Percentiles rank a stretch among this genome's conserved stretches.
Conservation (phyloP, 2,888 invertebrate species). For the Drosophila bunnanda region DNA sequence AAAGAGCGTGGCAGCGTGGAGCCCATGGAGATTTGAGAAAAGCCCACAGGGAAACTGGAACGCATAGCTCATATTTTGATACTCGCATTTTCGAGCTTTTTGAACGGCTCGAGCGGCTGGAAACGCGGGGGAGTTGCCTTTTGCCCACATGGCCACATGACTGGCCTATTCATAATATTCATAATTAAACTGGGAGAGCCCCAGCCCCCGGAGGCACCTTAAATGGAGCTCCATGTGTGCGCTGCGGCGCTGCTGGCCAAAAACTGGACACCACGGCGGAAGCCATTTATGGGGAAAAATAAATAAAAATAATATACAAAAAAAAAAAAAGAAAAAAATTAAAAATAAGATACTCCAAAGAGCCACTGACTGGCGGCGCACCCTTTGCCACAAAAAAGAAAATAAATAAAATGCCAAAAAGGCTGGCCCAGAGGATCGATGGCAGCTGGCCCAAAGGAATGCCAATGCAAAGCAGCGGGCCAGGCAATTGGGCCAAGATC, state of each 20-base stretch:
- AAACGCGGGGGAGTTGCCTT: slow-evolving; percentile 31
- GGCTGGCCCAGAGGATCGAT: slow-evolving; percentile 23
- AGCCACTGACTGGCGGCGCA: slow-evolving; percentile 18
- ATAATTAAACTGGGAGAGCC: slow-evolving; percentile 34
- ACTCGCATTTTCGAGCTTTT: slow-evolving; percentile 16
- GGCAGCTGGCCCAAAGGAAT: slow-evolving; percentile 26
- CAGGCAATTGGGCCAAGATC: neutral
- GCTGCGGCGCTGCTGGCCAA: slow-evolving; percentile 26
- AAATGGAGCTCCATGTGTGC: slow-evolving; percentile 29
- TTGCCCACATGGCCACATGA: slow-evolving; percentile 33
- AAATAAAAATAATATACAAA: slow-evolving; percentile 7
- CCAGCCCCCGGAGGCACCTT: slow-evolving; percentile 35
- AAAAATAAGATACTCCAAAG: neutral
- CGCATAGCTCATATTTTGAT: slow-evolving; percentile 40
- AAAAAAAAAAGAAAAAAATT: neutral
- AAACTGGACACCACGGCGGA: slow-evolving; percentile 38
- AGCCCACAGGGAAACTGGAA: slow-evolving; percentile 42
- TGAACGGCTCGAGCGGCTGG: neutral
- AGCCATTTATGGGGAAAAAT: slow-evolving; percentile 54
- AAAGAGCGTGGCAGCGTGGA: slow-evolving; percentile 22
- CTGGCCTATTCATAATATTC: slow-evolving; percentile 40
- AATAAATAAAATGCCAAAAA: slow-evolving; percentile 13
- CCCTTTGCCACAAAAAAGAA: slow-evolving; percentile 12
- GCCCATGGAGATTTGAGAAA: slow-evolving; percentile 32
- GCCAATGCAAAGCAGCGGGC: slow-evolving; percentile 40